Evolutionary conservation across 2,888 invertebrate genomes (phyloP), one percentile per base, ranked within the genome.

Genomic region (Noctua pronuba): DNA sequence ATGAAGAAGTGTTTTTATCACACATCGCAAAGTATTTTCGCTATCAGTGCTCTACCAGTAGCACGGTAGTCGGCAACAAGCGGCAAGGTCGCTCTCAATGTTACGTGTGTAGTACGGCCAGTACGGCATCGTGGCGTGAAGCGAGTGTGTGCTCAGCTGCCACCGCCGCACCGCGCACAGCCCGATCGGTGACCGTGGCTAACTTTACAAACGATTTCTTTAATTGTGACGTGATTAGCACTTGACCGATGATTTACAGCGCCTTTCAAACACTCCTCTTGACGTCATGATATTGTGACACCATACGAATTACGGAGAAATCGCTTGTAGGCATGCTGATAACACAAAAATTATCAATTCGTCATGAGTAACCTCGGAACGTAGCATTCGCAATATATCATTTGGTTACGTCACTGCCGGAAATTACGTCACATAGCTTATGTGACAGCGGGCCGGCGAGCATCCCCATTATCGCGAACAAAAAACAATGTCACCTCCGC

Each of bases 31-130:
- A 78, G 85, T 78, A 82, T 90, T 89, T 91, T 89, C 85, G 88
- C 85, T 91, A 92, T 88, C 85, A 91, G 85, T 86, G 86, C 79
- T 89, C 86, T 80, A 85, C 75, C 79, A 81, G 85, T 83, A 86
- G 87, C 87, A 90, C 88, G 83, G 89, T 86, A 90, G 91, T 86
- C 92, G 91, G 92, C 93, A 95, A 93, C 93, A 90, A 90, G 91
- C 93, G 80, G 90, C 95, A 95, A 96, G 95, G 96, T 95, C 95
- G 94, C 89, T 91, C 87, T 94, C 94, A 95, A 95, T 95, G 95
- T 93, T 94, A 94, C 93, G 90, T 89, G 89, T 88, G 89, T 90
- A 90, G 86, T 92, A 89, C 88, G 69, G 70, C 65, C 67, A 35
- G 62, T 80, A 66, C 52, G 71, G 41, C 64, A 73, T 24, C 83